Percentiles rank a stretch among this genome's conserved stretches.
Evolutionary conservation across 2,797 vertebrate species (phyloP).

Genomic region (Huso huso): DNA sequence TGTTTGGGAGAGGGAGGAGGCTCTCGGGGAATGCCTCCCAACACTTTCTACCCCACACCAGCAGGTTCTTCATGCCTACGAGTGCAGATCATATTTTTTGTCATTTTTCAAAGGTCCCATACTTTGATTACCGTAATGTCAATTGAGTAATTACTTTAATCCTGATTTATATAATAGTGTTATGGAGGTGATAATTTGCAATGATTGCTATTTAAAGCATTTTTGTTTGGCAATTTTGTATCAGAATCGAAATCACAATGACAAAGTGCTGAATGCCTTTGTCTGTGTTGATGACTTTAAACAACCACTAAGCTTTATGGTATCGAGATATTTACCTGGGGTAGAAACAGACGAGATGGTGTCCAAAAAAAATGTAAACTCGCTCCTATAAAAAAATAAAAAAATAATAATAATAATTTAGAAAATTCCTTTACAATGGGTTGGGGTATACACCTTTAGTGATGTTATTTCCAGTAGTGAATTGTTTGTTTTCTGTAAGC

Average conservation of each 20-base stretch:
- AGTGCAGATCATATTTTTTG: neutral
- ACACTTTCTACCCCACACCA: conserved; percentile 56
- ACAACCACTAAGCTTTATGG: no score
- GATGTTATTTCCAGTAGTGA: neutral
- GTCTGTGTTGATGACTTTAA: no score
- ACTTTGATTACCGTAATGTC: no score
- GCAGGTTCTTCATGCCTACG: conserved; percentile 61
- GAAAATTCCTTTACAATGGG: neutral
- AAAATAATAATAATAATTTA: conserved; percentile 4
- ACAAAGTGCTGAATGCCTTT: no score
- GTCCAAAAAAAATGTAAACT: conserved; percentile 58
- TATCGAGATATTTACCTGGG: conserved; percentile 45
- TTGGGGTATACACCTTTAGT: neutral
- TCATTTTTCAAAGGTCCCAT: no score
- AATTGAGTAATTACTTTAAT: no score
- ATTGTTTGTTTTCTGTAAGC: neutral
- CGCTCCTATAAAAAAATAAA: conserved; percentile 42
- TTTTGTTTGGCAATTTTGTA: no score
- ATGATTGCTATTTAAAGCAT: no score
- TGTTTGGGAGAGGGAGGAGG: conserved; percentile 49
- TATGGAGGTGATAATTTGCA: no score
- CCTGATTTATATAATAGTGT: no score
- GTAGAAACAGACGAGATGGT: conserved; percentile 47
- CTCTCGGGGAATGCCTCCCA: conserved; percentile 46
- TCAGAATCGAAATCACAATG: no score